Conservation (phyloP, 1,140 invertebrate species). For the Portunus trituberculatus region DNA sequence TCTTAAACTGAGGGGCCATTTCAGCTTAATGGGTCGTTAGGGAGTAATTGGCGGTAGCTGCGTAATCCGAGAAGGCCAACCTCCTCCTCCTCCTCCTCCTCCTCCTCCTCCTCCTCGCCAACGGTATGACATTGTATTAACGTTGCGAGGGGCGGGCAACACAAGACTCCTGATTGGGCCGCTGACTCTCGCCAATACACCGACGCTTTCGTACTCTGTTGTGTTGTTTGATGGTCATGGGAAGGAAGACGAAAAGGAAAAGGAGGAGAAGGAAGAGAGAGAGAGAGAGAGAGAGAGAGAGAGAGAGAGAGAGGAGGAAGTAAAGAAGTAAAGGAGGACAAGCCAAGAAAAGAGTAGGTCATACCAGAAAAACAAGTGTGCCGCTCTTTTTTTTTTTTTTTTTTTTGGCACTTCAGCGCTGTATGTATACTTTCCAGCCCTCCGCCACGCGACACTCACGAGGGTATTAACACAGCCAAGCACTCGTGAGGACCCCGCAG, state of each 20-base stretch:
- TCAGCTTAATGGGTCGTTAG: constrained; percentile 44
- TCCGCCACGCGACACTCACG: constrained; percentile 1
- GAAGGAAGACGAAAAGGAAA: background rate
- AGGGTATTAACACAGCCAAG: constrained; percentile 1
- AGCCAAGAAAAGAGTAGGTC: background rate
- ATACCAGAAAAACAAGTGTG: background rate
- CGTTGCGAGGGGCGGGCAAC: background rate
- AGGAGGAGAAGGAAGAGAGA: background rate
- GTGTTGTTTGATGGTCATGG: background rate
- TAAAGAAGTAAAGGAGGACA: background rate
- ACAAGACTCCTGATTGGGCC: background rate
- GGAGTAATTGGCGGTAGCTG: constrained; percentile 54
- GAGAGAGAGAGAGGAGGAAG: background rate
- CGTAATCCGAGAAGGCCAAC: constrained; percentile 37
- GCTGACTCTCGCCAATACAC: background rate
- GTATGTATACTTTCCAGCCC: background rate
- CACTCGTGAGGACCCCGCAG: constrained; percentile 18
- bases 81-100: constrained; percentile 4
- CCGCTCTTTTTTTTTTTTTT: background rate
- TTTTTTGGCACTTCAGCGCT: background rate
- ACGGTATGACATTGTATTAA: constrained; percentile 45
- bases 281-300: background rate
- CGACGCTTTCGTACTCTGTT: background rate
- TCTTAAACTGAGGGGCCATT: constrained; percentile 40
- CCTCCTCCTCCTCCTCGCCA: background rate